phyloP scores from a whole-genome alignment of 2,113 vertebrate genomes.

The Furnarius figulus region DNA sequence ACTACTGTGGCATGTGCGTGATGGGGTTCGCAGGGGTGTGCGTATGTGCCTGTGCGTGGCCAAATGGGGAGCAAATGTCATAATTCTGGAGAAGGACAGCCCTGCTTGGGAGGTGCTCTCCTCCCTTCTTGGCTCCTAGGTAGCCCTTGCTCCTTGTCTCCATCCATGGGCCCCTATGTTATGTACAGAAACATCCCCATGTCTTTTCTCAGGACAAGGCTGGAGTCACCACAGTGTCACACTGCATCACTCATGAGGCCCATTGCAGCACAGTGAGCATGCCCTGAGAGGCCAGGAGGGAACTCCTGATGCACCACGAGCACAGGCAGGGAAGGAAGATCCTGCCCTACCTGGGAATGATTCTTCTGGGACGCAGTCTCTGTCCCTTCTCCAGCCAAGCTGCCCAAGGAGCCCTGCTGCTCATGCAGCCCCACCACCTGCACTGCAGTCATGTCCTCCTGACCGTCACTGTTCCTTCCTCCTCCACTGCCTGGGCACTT shows the following conservation, averaged over 20 bases:
- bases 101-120: not conserved
- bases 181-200: accelerated
- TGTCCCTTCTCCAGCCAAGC: not conserved
- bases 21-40: not conserved
- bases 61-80: not conserved
- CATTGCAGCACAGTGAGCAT: accelerated
- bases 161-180: not conserved
- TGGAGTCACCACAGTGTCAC: accelerated
- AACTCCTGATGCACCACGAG: not conserved
- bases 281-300: accelerated
- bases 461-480: not conserved
- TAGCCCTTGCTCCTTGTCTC: not conserved
- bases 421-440: not conserved
- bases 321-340: not conserved
- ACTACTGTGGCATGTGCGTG: accelerated
- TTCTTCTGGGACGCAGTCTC: not conserved
- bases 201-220: not conserved
- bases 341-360: not conserved
- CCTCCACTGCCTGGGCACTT: not conserved
- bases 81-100: not conserved
- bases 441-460: not conserved
- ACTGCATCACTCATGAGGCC: not conserved
- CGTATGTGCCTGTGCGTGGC: not conserved
- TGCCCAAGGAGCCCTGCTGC: not conserved
- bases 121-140: not conserved